Evolutionary conservation across 2,888 invertebrate genomes (phyloP).

Genomic region (Girardia tigrina): DNA sequence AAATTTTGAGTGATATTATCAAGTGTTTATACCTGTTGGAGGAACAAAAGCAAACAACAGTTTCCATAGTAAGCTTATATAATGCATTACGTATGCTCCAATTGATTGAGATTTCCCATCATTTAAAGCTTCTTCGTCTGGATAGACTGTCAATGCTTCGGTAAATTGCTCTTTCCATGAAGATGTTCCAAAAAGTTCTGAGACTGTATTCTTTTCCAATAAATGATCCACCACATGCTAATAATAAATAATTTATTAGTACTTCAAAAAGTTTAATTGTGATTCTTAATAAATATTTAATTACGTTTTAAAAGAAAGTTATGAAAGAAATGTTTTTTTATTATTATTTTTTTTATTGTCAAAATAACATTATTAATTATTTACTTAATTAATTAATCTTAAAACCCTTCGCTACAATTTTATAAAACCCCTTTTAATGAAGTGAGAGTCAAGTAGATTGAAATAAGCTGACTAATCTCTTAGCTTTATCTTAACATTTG

Average conservation of each 20-base stretch:
- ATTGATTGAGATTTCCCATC: constrained; percentile 65
- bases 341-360: too few relatives aligned
- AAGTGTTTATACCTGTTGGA: constrained; percentile 87
- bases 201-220: constrained; percentile 82
- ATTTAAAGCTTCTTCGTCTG: constrained; percentile 55
- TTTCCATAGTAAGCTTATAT: constrained; percentile 93
- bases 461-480: too few relatives aligned
- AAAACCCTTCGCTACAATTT: too few relatives aligned
- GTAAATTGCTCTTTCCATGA: constrained; percentile 97
- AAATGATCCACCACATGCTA: constrained; percentile 92
- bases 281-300: not conserved
- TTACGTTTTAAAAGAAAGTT: too few relatives aligned
- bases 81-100: constrained; percentile 84
- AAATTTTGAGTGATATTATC: too few relatives aligned
- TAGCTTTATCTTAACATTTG: too few relatives aligned
- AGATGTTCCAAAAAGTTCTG: constrained; percentile 73
- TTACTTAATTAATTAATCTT: too few relatives aligned
- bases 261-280: not conserved
- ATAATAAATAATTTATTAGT: not conserved
- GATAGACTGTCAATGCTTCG: constrained; percentile 82
- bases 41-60: constrained; percentile 89
- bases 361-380: too few relatives aligned
- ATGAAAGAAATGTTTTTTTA: too few relatives aligned
- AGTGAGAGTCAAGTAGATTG: too few relatives aligned
- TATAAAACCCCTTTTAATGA: too few relatives aligned